Evolutionary conservation across 2,113 vertebrate species (phyloP), one percentile per base, ranked within the genome.

Genomic region (Myiozetetes cayanensis): DNA sequence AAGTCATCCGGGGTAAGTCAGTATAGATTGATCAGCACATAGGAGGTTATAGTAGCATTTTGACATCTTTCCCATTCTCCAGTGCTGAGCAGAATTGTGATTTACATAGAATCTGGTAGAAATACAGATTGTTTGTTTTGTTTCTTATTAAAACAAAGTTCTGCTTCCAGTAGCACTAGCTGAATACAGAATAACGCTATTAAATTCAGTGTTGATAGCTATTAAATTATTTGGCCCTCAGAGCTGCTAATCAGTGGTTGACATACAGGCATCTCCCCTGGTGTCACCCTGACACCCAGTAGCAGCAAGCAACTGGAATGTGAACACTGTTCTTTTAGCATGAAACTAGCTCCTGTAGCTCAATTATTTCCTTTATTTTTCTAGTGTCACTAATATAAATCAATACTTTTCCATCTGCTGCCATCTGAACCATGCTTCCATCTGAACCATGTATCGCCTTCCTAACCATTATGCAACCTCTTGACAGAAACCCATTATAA

Each of bases 401-500:
- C 76, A 74, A 83, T 83, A 90, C 37, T 72, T 96, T 86, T 96
- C 91, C 80, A 94, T 90, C 83, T 84, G 71, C 78, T 93, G 84
- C 76, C 56, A 77, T 95, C n/a, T n/a, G n/a, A n/a, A n/a, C n/a
- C n/a, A n/a, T n/a, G n/a, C n/a, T n/a, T n/a, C n/a, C n/a, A n/a
- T n/a, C n/a, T 94, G 82, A 96, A 92, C 71, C 44, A 82, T 63
- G 68, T 76, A 94, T 74, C 2, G n/a, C 82, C 80, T 96, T 86
- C 53, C 55, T 71, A 90, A 86, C 67, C 81, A 81, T 94, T 93
- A 91, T 33, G 92, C 84, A 95, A 94, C 87, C 77, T 94, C 82
- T 82, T 84, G 87, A 96, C 93, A 97, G 89, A 66, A 76, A 61
- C 74, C 73, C 66, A 94, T 95, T 88, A 95, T 96, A 97, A 97